phyloP scores from a whole-genome alignment of 2,888 invertebrate genomes.

The Mystacides longicornis region DNA sequence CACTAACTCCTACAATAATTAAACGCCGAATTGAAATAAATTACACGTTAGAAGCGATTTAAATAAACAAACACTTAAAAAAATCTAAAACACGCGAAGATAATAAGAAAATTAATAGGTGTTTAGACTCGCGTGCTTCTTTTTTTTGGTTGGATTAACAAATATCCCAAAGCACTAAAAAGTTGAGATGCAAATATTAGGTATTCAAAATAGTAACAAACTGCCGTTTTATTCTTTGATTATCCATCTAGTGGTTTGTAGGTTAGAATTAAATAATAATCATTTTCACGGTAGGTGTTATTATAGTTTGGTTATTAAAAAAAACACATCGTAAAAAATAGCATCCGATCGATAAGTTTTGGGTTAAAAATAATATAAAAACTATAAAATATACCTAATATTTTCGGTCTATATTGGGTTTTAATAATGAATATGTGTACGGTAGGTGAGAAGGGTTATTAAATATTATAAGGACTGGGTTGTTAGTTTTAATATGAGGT shows the following conservation, averaged over 20 bases:
- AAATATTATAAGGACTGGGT: background rate
- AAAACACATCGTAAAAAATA: background rate
- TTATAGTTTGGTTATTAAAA: background rate
- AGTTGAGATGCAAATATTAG: slow-evolving; percentile 1
- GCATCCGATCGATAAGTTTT: background rate
- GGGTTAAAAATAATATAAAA: too few relatives aligned
- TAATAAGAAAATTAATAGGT: too few relatives aligned
- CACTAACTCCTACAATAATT: background rate
- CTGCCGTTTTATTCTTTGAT: background rate
- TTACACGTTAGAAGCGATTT: background rate
- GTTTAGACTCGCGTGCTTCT: too few relatives aligned
- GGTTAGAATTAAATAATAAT: background rate
- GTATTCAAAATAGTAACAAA: background rate
- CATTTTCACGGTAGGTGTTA: background rate
- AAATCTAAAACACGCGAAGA: slow-evolving; percentile 1
- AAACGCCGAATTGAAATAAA: background rate
- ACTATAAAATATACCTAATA: background rate
- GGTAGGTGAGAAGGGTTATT: background rate
- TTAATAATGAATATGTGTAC: background rate
- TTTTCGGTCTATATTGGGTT: background rate
- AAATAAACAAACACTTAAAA: background rate
- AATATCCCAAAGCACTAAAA: background rate
- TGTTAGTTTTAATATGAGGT: background rate
- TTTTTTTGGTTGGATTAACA: background rate
- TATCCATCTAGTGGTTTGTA: background rate